Conservation (phyloP, 2,888 invertebrate species). For the Rotaria magnacalcarata region DNA sequence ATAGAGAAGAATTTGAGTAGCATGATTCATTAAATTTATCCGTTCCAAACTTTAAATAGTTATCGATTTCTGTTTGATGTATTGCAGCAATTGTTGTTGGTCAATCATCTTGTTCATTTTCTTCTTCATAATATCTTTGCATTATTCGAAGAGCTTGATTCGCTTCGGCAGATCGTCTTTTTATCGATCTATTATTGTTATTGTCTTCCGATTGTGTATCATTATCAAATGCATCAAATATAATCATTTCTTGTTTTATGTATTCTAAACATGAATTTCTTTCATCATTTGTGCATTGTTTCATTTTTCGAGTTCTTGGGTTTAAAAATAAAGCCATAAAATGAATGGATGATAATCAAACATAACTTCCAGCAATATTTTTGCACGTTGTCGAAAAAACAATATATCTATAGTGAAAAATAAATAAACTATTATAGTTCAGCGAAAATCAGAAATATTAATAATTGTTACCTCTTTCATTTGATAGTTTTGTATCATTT, state of each 20-base stretch:
- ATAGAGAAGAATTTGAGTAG: neutral
- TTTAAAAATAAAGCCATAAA: neutral
- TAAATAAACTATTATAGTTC: neutral
- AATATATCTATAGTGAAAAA: neutral
- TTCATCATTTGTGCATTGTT: neutral
- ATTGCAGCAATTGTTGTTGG: neutral
- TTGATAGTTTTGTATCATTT: neutral
- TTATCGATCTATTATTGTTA: neutral
- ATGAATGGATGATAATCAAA: neutral
- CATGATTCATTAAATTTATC: neutral
- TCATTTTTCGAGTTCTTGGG: neutral
- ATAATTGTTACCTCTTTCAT: neutral
- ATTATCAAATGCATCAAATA: neutral
- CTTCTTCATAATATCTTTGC: neutral
- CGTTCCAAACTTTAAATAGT: neutral
- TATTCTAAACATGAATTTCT: constrained; percentile 12
- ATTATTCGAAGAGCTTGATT: neutral
- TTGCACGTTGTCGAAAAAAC: neutral
- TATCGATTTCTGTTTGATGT: neutral
- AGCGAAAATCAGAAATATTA: neutral
- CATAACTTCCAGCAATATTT: neutral
- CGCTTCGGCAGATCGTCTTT: neutral
- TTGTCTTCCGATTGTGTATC: too few species aligned
- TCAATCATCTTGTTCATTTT: neutral
- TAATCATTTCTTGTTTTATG: constrained; percentile 13